These are phyloP conservation scores for Melanotaenia boesemani DNA, from an alignment of 2,797 vertebrate species.

Conservation along the genomic window DNA sequence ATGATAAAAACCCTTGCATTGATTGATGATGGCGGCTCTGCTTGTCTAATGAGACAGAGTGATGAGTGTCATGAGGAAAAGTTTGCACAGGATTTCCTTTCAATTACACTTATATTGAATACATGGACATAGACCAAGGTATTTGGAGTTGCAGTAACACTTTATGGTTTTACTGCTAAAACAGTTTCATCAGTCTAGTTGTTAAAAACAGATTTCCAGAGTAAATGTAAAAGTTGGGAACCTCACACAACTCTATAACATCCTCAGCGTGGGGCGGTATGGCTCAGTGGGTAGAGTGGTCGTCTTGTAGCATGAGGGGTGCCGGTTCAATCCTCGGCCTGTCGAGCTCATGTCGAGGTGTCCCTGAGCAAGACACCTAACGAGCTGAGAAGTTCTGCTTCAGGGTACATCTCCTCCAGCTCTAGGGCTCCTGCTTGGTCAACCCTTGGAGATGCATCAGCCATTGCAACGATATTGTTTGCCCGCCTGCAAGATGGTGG, in stretches of 20 bases:
- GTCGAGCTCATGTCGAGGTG: too few relatives aligned
- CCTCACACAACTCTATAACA: neutral
- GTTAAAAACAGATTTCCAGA: neutral
- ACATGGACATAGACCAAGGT: neutral
- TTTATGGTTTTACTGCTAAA: neutral
- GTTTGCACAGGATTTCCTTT: neutral
- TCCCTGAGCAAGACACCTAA: too few relatives aligned
- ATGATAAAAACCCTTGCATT: conserved; percentile 47
- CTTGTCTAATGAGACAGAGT: conserved; percentile 44
- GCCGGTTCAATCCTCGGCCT: too few relatives aligned
- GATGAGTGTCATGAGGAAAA: conserved; percentile 10
- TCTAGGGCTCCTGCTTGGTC: too few relatives aligned
- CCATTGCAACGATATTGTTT: too few relatives aligned
- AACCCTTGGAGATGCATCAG: too few relatives aligned
- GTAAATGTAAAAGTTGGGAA: neutral
- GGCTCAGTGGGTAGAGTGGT: too few relatives aligned
- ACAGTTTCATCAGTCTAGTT: conserved; percentile 5
- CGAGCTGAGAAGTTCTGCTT: too few relatives aligned
- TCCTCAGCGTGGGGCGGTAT: too few relatives aligned
- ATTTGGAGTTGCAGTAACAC: conserved; percentile 1
- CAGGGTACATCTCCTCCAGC: too few relatives aligned
- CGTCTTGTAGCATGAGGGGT: too few relatives aligned
- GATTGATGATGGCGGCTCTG: conserved; percentile 23
- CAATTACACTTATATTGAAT: neutral
- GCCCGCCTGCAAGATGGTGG: neutral